A percentile compares a stretch with the other conserved stretches of the same genome.
Evolutionary conservation across 2,888 invertebrate genomes (phyloP).

Genomic region (Tigriopus californicus): DNA sequence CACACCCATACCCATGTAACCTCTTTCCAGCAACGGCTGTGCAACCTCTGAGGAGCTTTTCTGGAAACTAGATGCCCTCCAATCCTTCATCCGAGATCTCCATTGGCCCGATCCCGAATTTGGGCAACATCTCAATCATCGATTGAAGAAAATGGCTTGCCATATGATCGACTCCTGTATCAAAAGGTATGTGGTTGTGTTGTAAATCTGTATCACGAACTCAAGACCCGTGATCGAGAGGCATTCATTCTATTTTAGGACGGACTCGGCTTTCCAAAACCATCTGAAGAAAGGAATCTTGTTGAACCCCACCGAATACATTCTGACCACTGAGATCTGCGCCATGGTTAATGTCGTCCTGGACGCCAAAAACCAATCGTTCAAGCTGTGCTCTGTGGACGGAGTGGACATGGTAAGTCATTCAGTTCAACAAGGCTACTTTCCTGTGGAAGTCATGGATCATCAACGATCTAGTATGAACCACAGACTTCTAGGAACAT

Average conservation of each 20-base stretch:
- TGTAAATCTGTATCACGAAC: neutral
- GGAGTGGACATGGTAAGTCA: conserved; percentile 80
- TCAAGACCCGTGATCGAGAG: neutral
- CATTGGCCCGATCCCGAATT: conserved; percentile 99
- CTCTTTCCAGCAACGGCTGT: conserved; percentile 60
- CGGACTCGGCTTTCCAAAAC: conserved; percentile 63
- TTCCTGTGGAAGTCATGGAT: too few relatives aligned
- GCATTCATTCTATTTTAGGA: conserved; percentile 35
- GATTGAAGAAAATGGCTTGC: conserved; percentile 90
- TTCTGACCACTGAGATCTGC: conserved; percentile 91
- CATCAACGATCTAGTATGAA: too few relatives aligned
- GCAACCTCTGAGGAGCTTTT: conserved; percentile 95
- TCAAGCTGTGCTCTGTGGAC: conserved; percentile 86
- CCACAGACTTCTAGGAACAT: too few relatives aligned
- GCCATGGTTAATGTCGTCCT: conserved; percentile 98
- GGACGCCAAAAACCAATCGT: conserved; percentile 88
- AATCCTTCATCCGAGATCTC: conserved; percentile 89
- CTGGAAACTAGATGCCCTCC: conserved; percentile 96
- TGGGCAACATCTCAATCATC: conserved; percentile 81
- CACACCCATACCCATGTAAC: neutral
- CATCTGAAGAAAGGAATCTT: conserved; percentile 83
- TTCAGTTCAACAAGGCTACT: too few relatives aligned
- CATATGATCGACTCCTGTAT: conserved; percentile 99
- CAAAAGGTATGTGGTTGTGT: conserved; percentile 37
- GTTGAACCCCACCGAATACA: conserved; percentile 80